Conservation (phyloP, 1,140 invertebrate species). For the Pseudachorutes palmiensis region DNA sequence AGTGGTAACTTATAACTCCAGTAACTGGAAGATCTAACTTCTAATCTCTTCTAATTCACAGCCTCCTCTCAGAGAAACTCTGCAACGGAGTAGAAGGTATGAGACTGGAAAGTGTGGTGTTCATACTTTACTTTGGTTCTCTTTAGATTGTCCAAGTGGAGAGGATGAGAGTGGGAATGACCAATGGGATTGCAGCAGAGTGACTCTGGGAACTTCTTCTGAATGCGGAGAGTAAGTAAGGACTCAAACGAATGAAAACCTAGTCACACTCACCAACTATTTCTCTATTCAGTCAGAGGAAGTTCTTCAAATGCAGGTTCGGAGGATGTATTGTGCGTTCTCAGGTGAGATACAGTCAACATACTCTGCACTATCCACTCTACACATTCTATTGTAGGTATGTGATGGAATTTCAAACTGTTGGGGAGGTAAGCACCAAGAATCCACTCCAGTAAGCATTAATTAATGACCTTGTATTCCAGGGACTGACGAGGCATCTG, state of each 20-base stretch:
- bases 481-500: conserved; percentile 26
- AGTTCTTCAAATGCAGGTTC: conserved; percentile 14
- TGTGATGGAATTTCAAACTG: conserved; percentile 15
- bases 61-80: conserved; percentile 27
- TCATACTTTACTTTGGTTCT: neutral
- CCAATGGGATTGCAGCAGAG: conserved; percentile 6
- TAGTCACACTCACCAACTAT: neutral
- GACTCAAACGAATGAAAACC: neutral
- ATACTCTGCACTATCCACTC: neutral
- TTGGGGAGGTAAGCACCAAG: conserved; percentile 23
- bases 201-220: conserved; percentile 5
- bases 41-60: neutral
- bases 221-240: conserved; percentile 5
- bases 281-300: neutral
- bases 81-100: conserved; percentile 23
- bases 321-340: conserved; percentile 17
- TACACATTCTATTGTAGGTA: neutral
- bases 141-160: conserved; percentile 27
- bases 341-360: neutral
- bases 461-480: neutral
- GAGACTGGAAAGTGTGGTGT: neutral
- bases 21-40: neutral
- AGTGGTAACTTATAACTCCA: neutral
- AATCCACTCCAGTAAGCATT: neutral
- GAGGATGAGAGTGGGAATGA: conserved; percentile 26